Evolutionary conservation across 2,888 invertebrate genomes (phyloP).

Genomic region (Fragum whitleyi): DNA sequence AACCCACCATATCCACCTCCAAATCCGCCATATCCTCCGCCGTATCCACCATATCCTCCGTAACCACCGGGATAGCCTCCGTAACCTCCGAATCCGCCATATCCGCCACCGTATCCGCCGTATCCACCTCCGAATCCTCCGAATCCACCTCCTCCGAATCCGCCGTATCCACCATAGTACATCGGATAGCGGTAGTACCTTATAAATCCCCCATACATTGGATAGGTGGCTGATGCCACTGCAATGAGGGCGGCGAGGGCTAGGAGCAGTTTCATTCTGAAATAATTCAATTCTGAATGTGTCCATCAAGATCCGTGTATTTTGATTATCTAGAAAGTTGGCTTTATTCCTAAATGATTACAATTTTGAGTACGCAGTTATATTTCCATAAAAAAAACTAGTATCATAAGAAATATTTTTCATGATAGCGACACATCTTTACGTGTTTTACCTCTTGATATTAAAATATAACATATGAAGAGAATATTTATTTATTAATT

Average conservation of each 20-base stretch:
- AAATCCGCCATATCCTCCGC: not conserved
- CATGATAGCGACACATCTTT: no score
- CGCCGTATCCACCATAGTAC: not conserved
- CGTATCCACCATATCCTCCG: slow-evolving; percentile 11
- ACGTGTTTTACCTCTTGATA: no score
- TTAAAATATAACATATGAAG: no score
- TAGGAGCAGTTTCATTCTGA: slow-evolving; percentile 21
- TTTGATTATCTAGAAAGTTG: not conserved
- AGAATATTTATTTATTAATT: no score
- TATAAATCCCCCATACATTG: not conserved
- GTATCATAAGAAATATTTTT: no score
- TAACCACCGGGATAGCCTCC: not conserved
- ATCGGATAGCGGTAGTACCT: not conserved
- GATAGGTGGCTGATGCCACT: not conserved
- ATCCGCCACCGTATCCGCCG: slow-evolving; percentile 3
- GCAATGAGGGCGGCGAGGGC: slow-evolving; percentile 17
- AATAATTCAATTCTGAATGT: not conserved
- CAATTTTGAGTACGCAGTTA: not conserved
- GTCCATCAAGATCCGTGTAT: no score
- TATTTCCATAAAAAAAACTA: not conserved
- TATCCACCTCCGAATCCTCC: not conserved
- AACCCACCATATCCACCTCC: slow-evolving; percentile 7
- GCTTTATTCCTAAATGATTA: no score
- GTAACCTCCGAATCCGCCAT: not conserved
- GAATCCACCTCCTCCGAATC: not conserved